Evolutionary conservation across 1,140 invertebrate genomes (phyloP).

Genomic region (Euborellia annulipes): DNA sequence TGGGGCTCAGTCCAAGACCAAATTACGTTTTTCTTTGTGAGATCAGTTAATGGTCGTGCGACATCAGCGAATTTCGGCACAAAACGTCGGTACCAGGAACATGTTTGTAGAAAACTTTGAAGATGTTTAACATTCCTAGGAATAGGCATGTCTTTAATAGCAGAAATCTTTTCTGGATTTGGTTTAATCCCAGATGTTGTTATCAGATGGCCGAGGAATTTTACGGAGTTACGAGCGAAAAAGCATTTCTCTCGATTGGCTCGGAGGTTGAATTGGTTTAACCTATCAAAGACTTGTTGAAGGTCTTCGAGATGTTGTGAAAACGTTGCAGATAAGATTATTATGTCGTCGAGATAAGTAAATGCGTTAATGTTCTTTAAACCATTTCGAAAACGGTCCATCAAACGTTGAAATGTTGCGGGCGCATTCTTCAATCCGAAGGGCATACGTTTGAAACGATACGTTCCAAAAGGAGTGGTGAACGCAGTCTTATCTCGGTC

Average conservation of each 20-base stretch:
- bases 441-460: slow-evolving; percentile 19
- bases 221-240: slow-evolving; percentile 10
- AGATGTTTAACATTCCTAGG: slow-evolving; percentile 19
- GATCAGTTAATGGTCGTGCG: slow-evolving; percentile 17
- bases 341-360: slow-evolving; percentile 24
- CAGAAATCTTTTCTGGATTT: slow-evolving; percentile 14
- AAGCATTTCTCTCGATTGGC: slow-evolving; percentile 16
- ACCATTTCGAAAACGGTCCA: slow-evolving; percentile 23
- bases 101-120: slow-evolving; percentile 17
- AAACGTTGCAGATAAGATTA: neutral
- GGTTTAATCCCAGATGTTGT: slow-evolving; percentile 11
- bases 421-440: slow-evolving; percentile 20
- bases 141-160: slow-evolving; percentile 17
- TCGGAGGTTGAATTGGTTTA: slow-evolving; percentile 9
- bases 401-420: slow-evolving; percentile 22
- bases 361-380: slow-evolving; percentile 13
- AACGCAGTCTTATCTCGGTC: slow-evolving; percentile 22
- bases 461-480: slow-evolving; percentile 16
- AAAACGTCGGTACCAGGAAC: slow-evolving; percentile 17
- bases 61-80: slow-evolving; percentile 19
- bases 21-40: slow-evolving; percentile 16
- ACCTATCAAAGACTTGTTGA: slow-evolving; percentile 9
- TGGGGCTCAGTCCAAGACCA: slow-evolving; percentile 12
- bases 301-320: neutral
- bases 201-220: slow-evolving; percentile 16